Evolutionary conservation across 2,797 vertebrate species (phyloP).

Genomic region (Sebastolobus altivelis): DNA sequence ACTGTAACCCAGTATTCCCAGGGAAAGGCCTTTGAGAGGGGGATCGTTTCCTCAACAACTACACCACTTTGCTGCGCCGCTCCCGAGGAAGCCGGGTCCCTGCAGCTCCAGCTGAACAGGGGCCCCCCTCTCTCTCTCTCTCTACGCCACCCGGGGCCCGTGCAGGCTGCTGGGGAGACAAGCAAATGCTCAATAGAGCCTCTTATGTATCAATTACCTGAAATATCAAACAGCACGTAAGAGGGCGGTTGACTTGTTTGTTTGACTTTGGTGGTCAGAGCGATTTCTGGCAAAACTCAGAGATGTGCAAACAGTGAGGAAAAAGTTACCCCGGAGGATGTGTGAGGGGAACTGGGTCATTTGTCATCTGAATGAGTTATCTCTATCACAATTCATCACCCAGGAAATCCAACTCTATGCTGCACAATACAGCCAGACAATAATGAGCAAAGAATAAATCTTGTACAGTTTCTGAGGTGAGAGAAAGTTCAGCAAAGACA

Average conservation of each 20-base stretch:
- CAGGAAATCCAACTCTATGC: constrained; percentile 47
- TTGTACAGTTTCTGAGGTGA: constrained; percentile 31
- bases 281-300: constrained; percentile 61
- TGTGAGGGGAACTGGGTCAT: constrained; percentile 42
- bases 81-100: constrained; percentile 68
- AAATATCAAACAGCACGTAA: constrained; percentile 82
- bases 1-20: constrained; percentile 87
- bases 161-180: constrained; percentile 43
- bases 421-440: constrained; percentile 46
- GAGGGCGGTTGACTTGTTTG: constrained; percentile 79
- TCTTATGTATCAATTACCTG: constrained; percentile 81
- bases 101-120: constrained; percentile 66
- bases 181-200: constrained; percentile 71
- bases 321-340: constrained; percentile 48
- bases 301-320: constrained; percentile 36
- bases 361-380: constrained; percentile 38
- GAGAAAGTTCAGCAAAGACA: constrained; percentile 37
- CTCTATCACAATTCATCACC: constrained; percentile 23
- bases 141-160: constrained; percentile 50
- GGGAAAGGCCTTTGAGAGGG: constrained; percentile 76
- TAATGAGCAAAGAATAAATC: constrained; percentile 25
- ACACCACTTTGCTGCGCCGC: constrained; percentile 74
- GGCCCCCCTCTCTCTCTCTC: constrained; percentile 53
- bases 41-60: constrained; percentile 81
- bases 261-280: constrained; percentile 76